Conservation (phyloP, 2,888 invertebrate species). For the Metopia argyrocephala region DNA sequence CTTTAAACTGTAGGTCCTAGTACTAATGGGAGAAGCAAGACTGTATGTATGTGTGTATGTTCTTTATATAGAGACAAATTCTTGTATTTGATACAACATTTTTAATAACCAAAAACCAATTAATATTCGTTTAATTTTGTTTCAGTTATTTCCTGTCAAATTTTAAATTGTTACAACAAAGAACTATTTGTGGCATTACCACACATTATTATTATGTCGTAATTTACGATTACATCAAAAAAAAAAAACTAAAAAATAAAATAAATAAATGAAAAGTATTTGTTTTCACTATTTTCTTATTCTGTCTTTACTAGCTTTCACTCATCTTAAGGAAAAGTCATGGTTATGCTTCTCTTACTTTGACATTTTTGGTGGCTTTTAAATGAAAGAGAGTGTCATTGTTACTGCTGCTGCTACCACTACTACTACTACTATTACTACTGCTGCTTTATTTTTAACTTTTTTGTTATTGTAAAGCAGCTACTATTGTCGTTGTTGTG, state of each 20-base stretch:
- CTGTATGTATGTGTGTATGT: too few relatives aligned
- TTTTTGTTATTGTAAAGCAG: neutral
- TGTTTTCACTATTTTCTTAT: neutral
- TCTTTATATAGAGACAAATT: too few relatives aligned
- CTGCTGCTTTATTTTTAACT: constrained; percentile 2
- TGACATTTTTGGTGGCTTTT: neutral
- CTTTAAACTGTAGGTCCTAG: too few relatives aligned
- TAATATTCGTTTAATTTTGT: neutral
- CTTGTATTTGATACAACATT: too few relatives aligned
- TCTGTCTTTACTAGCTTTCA: neutral
- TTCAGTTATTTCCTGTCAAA: neutral
- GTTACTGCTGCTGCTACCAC: neutral
- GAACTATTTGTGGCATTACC: neutral
- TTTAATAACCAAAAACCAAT: too few relatives aligned
- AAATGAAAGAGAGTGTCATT: neutral
- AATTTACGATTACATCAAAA: neutral
- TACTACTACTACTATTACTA: neutral
- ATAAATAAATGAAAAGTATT: too few relatives aligned
- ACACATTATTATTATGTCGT: neutral
- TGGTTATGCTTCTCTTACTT: neutral
- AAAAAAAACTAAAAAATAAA: too few relatives aligned
- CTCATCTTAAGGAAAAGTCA: too few relatives aligned
- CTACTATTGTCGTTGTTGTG: neutral
- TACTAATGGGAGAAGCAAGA: too few relatives aligned
- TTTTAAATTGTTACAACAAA: neutral